Base-by-base conservation (phyloP, 2,888 invertebrate genomes). In the Augiades crinisus region DNA sequence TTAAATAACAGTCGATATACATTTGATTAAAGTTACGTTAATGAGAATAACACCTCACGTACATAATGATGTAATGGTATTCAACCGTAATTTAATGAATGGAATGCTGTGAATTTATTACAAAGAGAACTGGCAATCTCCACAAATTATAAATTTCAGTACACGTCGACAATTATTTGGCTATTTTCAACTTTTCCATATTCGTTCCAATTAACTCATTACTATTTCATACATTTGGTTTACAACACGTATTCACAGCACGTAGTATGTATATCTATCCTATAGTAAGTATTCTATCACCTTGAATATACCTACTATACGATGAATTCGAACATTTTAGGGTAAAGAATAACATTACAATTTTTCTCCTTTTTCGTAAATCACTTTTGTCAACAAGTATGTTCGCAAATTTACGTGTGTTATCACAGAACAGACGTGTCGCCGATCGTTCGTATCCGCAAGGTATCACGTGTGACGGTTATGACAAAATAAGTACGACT, bases 401-500 rank as follows among this genome's bases (percentile, higher is more conserved):
- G 31, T 41, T 37, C 21, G 10, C 10, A 53, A 31, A 50, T 53
- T 44, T 37, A 38, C 40, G 47, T 47, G 57, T 49, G 8, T 34
- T 27, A 49, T 49, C 33, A 41, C 41, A 22, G 41, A 49, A 27
- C 16, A 33, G 19, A 10, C 22, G 27, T 27, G 14, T 34, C 21
- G 27, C 5, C 27, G 30, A 43, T 50, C 50, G 30, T 50, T 33
- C 36, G n/a, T 43, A 36, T 36, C 16, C 36, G 64, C 61, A 63
- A 64, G 65, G 69, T 46, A 54, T 36, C 13, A 27, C 38, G 36
- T 72, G 75, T 75, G 34, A 43, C 30, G 36, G 36, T 50, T 77
- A 78, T 76, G 74, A 81, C 72, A 75, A 77, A 79, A 75, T 75
- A 65, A 66, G 65, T 64, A 57, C 68, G 66, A 30, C 30, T 19